phyloP scores from a whole-genome alignment of 2,797 vertebrate species.

The Xerus rutilus region DNA sequence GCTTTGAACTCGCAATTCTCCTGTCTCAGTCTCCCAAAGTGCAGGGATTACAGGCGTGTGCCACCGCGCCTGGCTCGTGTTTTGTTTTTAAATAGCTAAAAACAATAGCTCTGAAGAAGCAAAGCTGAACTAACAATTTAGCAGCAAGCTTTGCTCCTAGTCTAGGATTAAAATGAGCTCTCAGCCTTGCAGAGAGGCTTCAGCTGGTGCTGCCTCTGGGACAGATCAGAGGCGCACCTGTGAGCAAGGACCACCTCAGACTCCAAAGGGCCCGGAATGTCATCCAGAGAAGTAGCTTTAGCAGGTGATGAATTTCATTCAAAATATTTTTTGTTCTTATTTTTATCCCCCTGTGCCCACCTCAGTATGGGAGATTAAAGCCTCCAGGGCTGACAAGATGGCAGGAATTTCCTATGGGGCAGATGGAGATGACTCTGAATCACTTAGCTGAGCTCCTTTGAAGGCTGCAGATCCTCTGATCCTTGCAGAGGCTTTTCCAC shows the following conservation, averaged over 20 bases:
- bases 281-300: background rate
- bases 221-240: background rate
- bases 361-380: background rate
- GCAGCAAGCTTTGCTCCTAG: background rate
- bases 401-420: background rate
- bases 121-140: background rate
- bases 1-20: no score
- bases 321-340: background rate
- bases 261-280: background rate
- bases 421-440: background rate
- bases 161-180: background rate
- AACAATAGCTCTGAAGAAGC: background rate
- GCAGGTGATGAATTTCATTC: background rate
- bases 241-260: fast-evolving
- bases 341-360: no score
- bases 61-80: no score
- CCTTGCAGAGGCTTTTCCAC: background rate
- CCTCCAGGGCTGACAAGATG: background rate
- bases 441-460: background rate
- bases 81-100: background rate
- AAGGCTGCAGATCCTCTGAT: background rate
- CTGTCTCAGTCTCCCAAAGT: no score
- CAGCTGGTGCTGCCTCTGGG: background rate
- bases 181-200: background rate
- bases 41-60: no score